A percentile compares a stretch with the other conserved stretches of the same genome.
Conservation (phyloP, 2,888 invertebrate species). For the Zootermopsis nevadensis region DNA sequence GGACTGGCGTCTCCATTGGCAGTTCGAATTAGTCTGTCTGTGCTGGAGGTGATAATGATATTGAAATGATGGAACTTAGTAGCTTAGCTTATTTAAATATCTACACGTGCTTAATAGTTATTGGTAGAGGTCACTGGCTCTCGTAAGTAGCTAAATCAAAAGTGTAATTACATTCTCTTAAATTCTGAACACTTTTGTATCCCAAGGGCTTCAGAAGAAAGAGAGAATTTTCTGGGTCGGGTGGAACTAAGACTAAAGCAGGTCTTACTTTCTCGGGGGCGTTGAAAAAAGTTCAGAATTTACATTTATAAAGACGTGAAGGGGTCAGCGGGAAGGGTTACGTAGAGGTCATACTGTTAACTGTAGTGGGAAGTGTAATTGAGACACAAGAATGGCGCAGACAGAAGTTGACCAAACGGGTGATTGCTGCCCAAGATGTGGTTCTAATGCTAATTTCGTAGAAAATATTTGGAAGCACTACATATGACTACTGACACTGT, state of each 20-base stretch:
- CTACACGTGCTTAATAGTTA: background rate
- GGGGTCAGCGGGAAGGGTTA: conserved; percentile 19
- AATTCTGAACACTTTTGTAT: background rate
- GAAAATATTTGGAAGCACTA: too few species aligned
- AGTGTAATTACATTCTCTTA: conserved; percentile 13
- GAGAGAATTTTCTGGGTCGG: background rate
- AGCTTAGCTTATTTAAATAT: background rate
- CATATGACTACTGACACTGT: too few species aligned
- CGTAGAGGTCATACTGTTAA: conserved; percentile 13
- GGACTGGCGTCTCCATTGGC: background rate
- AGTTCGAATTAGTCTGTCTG: background rate
- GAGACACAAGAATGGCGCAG: background rate
- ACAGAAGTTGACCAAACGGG: background rate
- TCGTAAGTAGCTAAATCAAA: background rate
- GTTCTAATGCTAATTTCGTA: too few species aligned
- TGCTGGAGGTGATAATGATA: background rate
- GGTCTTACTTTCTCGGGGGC: conserved; percentile 33
- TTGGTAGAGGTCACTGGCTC: background rate
- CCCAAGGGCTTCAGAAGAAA: conserved; percentile 2
- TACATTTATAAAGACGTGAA: conserved; percentile 24
- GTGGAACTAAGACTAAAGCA: conserved; percentile 12
- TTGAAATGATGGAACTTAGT: background rate
- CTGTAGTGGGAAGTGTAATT: conserved; percentile 23
- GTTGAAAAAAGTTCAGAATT: conserved; percentile 22
- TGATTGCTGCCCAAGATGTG: background rate